Evolutionary conservation across 1,140 invertebrate species (phyloP).

Genomic region (Drosophila ambigua): DNA sequence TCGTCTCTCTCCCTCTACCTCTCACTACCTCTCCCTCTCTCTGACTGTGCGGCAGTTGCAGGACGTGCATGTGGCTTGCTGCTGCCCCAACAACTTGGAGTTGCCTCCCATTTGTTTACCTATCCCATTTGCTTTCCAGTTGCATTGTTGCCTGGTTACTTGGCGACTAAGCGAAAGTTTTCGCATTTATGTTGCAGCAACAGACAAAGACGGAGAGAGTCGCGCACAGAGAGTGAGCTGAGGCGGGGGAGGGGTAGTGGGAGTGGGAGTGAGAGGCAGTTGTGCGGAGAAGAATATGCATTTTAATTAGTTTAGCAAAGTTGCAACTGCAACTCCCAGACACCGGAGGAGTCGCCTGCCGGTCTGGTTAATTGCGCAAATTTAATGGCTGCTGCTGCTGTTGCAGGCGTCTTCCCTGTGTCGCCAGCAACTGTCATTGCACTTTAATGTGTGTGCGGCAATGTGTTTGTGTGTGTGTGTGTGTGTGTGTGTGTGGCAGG

Average conservation of each 20-base stretch:
- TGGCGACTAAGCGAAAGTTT: conserved; percentile 67
- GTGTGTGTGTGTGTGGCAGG: conserved; percentile 1
- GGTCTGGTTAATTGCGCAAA: conserved; percentile 76
- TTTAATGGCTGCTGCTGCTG: conserved; percentile 55
- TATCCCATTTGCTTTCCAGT: conserved; percentile 51
- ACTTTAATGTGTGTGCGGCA: conserved; percentile 59
- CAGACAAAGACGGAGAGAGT: neutral
- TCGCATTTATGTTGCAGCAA: conserved; percentile 70
- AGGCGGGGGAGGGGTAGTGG: too few relatives aligned
- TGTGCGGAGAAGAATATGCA: conserved; percentile 63
- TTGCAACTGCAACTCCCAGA: conserved; percentile 49
- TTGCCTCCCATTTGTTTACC: conserved; percentile 68
- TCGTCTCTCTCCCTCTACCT: conserved; percentile 3
- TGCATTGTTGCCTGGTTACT: conserved; percentile 63
- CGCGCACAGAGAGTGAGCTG: neutral
- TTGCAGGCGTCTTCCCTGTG: too few relatives aligned
- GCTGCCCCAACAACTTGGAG: conserved; percentile 29
- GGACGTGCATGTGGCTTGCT: conserved; percentile 36
- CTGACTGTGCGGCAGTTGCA: conserved; percentile 4
- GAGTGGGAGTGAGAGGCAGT: neutral
- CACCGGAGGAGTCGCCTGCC: conserved; percentile 34
- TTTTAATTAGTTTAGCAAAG: conserved; percentile 81
- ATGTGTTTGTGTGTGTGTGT: too few relatives aligned
- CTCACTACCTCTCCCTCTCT: too few relatives aligned
- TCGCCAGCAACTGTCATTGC: conserved; percentile 46